A percentile compares a stretch with the other conserved stretches of the same genome.
These are phyloP conservation scores for Caenorhabditis sp. DNA, from an alignment of 2,888 invertebrate genomes.

Conservation along the genomic window DNA sequence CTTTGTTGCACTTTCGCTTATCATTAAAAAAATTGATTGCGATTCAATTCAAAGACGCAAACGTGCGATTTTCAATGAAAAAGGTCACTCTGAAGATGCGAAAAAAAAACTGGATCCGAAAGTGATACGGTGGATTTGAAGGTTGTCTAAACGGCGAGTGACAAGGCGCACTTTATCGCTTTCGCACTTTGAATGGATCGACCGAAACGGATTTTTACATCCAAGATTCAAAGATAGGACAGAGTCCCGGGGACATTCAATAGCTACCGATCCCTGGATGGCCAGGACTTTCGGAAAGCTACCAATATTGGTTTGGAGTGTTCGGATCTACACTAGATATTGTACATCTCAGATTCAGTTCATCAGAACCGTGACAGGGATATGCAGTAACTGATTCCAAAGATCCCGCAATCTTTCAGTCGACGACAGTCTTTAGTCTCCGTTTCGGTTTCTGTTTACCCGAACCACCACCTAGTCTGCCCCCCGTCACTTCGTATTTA, in stretches of 20 bases:
- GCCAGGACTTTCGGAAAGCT: too few relatives aligned
- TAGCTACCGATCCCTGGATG: too few relatives aligned
- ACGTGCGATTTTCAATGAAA: slow-evolving; percentile 6
- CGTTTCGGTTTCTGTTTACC: slow-evolving; percentile 18
- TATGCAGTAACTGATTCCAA: too few relatives aligned
- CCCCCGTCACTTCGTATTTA: slow-evolving; percentile 3
- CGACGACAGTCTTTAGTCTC: background rate
- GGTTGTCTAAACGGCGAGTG: background rate
- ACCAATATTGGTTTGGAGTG: too few relatives aligned
- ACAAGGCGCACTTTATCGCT: too few relatives aligned
- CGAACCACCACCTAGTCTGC: slow-evolving; percentile 17
- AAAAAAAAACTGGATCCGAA: background rate
- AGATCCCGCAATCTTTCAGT: background rate
- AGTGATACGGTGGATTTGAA: background rate
- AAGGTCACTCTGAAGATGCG: background rate
- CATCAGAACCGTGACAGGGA: too few relatives aligned
- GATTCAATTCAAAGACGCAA: background rate
- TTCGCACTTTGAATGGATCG: too few relatives aligned
- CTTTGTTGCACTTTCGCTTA: slow-evolving; percentile 21
- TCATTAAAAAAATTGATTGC: slow-evolving; percentile 19
- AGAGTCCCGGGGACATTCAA: too few relatives aligned
- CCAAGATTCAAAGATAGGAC: too few relatives aligned
- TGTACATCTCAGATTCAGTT: too few relatives aligned
- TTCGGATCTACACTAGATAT: too few relatives aligned
- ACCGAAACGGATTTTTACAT: too few relatives aligned